Base-by-base conservation (phyloP, 2,888 invertebrate genomes). In the Cetonia aurata region DNA sequence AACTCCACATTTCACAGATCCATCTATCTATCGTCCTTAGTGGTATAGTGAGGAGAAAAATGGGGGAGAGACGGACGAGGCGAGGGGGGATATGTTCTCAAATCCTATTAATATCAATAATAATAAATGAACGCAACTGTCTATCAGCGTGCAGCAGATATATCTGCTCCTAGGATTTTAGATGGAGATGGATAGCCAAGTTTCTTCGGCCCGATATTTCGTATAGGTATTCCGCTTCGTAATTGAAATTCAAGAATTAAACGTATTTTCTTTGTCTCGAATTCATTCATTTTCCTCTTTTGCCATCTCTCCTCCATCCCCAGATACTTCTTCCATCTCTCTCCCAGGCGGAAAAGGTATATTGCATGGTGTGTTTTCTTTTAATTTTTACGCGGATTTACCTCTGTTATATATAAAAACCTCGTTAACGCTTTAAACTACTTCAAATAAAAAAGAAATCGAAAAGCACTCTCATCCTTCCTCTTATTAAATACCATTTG, bases 231-330 rank as follows among this genome's bases (percentile, higher is more conserved):
- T 60, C 60, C 60, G 46, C 6, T 60, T 1, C 60, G 60, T 60
- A 60, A 60, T 60, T 60, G 60, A 60, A 60, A 60, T 60, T 60
- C 60, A 60, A 60, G 60, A 60, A 60, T 60, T 15, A 60, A 60
- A 60, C 31, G 48, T 48, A 60, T 48, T 48, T 31, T 31, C 60
- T 60, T 60, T 60, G 60, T 60, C 60, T 17, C 60, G 15, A 60
- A 48, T 48, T 60, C 48, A 60, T 60, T 60, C 31, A 46, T 60
- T 59, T 31, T 31, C 46, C 60, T 46, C 33, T 25, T 25, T 31
- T 25, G n/a, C 60, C 25, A 3, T 3, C 25, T 4, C 25, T 25
- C 25, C 4, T 25, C 25, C 1, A 25, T 3, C 4, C 25, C 25
- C 25, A 25, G 25, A 25, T 25, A 25, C 25, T 1, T 25, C 25